Percentiles rank a stretch among this genome's conserved stretches.
Evolutionary conservation across 2,888 invertebrate species (phyloP).

Genomic region (Drosophila conformis): DNA sequence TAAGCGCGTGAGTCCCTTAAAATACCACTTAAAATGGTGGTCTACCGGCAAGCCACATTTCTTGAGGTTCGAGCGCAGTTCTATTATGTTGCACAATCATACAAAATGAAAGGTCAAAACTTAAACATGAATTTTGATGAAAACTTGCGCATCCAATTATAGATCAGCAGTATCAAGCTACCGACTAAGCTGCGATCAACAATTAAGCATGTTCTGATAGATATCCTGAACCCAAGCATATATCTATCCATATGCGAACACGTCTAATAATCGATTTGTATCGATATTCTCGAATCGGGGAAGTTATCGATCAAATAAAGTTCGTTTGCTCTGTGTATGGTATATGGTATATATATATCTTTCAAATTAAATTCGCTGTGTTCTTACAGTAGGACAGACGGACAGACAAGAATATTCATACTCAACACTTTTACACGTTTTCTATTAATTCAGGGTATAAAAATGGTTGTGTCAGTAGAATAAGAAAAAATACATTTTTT

Average conservation of each 20-base stretch:
- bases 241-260: background rate
- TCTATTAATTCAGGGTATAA: background rate
- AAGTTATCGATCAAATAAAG: background rate
- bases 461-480: too few relatives aligned
- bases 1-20: background rate
- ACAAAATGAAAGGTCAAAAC: background rate
- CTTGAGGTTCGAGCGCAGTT: background rate
- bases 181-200: background rate
- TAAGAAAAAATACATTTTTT: too few relatives aligned
- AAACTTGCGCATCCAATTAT: background rate
- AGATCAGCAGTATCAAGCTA: background rate
- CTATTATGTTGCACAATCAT: background rate
- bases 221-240: background rate
- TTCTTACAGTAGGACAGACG: too few relatives aligned
- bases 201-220: background rate
- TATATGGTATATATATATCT: background rate
- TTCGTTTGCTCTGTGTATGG: background rate
- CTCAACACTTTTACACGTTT: background rate
- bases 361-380: background rate
- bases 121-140: background rate
- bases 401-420: background rate
- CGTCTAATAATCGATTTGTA: background rate
- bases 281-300: background rate
- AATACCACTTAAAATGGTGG: constrained; percentile 41
- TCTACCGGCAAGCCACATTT: background rate